Base-by-base conservation (phyloP, 2,797 vertebrate species). In the Paguma larvata region DNA sequence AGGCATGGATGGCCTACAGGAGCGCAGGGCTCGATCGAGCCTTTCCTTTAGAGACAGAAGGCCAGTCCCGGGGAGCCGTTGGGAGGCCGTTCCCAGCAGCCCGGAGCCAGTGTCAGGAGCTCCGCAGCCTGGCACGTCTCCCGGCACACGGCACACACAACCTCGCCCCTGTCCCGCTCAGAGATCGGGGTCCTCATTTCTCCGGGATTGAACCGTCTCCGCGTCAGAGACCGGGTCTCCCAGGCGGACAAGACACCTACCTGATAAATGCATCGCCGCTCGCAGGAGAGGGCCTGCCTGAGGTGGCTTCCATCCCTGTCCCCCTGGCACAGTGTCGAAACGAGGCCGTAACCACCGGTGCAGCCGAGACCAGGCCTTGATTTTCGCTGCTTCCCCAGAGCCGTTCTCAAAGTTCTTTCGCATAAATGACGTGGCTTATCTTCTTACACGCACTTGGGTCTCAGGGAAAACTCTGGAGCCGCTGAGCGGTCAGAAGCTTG, bases 301-400 rank as follows among this genome's bases (percentile, higher is more conserved):
- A 3, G 3, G 32, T 14, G 53, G 16, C 9, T 23, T 41, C 2
- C 0, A 0, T 23, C 23, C 32, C 34, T 1, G 0, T 2, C 34
- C 19, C 19, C 25, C 46, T 10, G 25, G 51, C 23, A 5, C 0
- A 0, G 11, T 1, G 16, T 14, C 18, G 70, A 84, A 6, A 7
- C 75, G 30, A 30, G 10, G 18, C 5, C 1, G 4, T 53, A 53
- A 53, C 51, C 51, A 53, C 51, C 16, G 15, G 16, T 53, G 12
- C 56, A 59, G 8, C 56, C 56, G 9, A 59, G 6, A 13, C 7
- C n/a, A 0, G 0, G 15, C 8, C 65, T 75, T 27, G 12, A 1
- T n/a, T 41, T 12, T 18, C 78, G 70, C 1, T 5, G 0, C n/a
- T 32, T 25, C 23, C 10, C 5, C 32, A 25, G 3, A n/a, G 19